Evolutionary conservation across 2,888 invertebrate species (phyloP).

Genomic region (Hololepta plana): DNA sequence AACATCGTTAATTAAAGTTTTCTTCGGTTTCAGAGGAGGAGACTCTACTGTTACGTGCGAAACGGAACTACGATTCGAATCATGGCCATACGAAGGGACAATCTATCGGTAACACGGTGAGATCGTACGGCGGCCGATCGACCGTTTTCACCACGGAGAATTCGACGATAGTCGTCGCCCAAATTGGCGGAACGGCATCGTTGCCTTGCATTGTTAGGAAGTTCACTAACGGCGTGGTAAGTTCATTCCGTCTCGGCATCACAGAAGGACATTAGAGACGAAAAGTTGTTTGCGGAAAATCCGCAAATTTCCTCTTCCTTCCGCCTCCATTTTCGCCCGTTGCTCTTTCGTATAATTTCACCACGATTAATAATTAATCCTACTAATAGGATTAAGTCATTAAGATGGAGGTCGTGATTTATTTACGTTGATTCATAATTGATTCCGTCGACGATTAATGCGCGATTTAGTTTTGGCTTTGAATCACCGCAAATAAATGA

Average conservation of each 20-base stretch:
- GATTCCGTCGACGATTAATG: too few relatives aligned
- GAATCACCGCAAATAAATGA: too few relatives aligned
- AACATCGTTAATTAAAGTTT: too few relatives aligned
- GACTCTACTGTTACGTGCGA: neutral
- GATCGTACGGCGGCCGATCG: constrained; percentile 6
- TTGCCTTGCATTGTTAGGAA: constrained; percentile 26
- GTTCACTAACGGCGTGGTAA: constrained; percentile 26
- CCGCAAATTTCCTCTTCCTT: too few relatives aligned
- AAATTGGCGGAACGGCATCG: constrained; percentile 26
- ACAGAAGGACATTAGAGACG: too few relatives aligned
- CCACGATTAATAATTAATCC: too few relatives aligned
- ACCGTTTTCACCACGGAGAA: constrained; percentile 24
- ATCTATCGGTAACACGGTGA: neutral
- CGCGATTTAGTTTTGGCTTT: too few relatives aligned
- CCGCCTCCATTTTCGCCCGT: neutral
- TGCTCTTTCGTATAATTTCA: neutral
- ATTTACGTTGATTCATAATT: neutral
- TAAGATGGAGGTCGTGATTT: constrained; percentile 1
- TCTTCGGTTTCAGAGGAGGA: neutral
- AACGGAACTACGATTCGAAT: constrained; percentile 2
- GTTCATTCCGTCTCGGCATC: too few relatives aligned
- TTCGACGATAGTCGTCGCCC: constrained; percentile 24
- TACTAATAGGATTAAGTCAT: neutral
- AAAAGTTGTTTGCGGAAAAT: too few relatives aligned
- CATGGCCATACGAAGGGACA: neutral